These are phyloP conservation scores for Crenuchus spilurus DNA, from an alignment of 2,797 vertebrate species.

Conservation along the genomic window DNA sequence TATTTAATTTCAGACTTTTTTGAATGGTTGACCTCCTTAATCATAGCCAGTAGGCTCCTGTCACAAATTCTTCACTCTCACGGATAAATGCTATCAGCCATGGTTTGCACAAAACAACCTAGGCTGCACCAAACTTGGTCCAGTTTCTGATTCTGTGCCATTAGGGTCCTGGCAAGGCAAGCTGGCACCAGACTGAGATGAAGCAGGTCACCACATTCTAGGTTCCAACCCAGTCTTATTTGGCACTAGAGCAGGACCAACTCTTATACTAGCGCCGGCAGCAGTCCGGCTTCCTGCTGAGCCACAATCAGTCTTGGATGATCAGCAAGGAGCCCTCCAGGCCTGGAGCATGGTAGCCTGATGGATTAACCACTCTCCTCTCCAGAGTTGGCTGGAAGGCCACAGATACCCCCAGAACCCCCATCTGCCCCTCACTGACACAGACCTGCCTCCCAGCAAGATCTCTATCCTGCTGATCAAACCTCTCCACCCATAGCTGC, in stretches of 20 bases:
- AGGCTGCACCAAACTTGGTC: neutral
- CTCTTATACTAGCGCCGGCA: constrained; percentile 71
- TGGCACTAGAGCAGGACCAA: constrained; percentile 69
- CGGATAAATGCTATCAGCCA: neutral
- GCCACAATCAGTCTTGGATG: constrained; percentile 75
- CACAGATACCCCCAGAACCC: constrained; percentile 60
- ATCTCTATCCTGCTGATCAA: constrained; percentile 62
- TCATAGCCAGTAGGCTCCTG: constrained; percentile 5
- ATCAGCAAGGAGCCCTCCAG: constrained; percentile 67
- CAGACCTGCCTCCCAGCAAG: constrained; percentile 64
- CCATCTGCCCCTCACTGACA: constrained; percentile 75
- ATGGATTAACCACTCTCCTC: constrained; percentile 76
- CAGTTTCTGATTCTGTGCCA: neutral
- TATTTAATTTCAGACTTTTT: neutral
- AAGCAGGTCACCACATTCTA: constrained; percentile 73
- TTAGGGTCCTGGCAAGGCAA: neutral
- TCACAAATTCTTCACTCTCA: neutral
- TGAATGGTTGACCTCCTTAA: neutral
- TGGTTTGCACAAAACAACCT: neutral
- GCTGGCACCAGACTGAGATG: constrained; percentile 56
- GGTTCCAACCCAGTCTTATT: constrained; percentile 63
- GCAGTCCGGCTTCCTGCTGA: constrained; percentile 69
- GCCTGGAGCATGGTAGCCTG: constrained; percentile 67
- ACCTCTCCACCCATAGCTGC: constrained; percentile 40
- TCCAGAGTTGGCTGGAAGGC: constrained; percentile 61